A percentile compares a stretch with the other conserved stretches of the same genome.
phyloP scores from a whole-genome alignment of 2,888 invertebrate genomes.

The Mayetiola destructor region DNA sequence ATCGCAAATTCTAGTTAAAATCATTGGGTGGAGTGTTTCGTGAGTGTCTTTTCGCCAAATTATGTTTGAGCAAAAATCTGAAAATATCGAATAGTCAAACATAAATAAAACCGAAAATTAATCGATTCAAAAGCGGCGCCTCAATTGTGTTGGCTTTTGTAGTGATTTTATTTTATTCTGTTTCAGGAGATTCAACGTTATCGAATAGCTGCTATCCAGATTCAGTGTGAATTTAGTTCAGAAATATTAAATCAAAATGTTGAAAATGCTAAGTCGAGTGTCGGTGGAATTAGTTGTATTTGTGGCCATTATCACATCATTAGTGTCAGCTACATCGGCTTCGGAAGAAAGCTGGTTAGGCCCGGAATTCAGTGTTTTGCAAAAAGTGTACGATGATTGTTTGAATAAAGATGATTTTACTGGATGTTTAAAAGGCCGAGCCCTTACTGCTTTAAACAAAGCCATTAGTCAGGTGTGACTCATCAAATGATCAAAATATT shows the following conservation, averaged over 20 bases:
- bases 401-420: slow-evolving; percentile 45
- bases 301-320: slow-evolving; percentile 17
- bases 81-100: too few relatives aligned
- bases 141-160: slow-evolving; percentile 6
- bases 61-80: too few relatives aligned
- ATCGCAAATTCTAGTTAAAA: background rate
- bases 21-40: background rate
- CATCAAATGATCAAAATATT: background rate
- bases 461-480: slow-evolving; percentile 42
- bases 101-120: background rate
- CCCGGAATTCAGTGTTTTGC: slow-evolving; percentile 43
- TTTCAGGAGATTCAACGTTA: background rate
- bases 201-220: background rate
- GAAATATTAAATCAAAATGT: background rate
- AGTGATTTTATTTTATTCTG: slow-evolving; percentile 3
- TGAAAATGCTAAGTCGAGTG: slow-evolving; percentile 11
- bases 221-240: background rate
- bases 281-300: slow-evolving; percentile 14
- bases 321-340: slow-evolving; percentile 14
- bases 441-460: slow-evolving; percentile 42
- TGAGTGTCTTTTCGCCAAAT: too few relatives aligned
- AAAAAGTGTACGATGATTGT: slow-evolving; percentile 49
- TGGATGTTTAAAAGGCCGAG: slow-evolving; percentile 46
- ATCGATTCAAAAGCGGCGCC: too few relatives aligned
- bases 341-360: slow-evolving; percentile 33